A percentile compares a stretch with the other conserved stretches of the same genome.
phyloP scores from a whole-genome alignment of 2,888 invertebrate genomes.

The Nomada goodeniana region DNA sequence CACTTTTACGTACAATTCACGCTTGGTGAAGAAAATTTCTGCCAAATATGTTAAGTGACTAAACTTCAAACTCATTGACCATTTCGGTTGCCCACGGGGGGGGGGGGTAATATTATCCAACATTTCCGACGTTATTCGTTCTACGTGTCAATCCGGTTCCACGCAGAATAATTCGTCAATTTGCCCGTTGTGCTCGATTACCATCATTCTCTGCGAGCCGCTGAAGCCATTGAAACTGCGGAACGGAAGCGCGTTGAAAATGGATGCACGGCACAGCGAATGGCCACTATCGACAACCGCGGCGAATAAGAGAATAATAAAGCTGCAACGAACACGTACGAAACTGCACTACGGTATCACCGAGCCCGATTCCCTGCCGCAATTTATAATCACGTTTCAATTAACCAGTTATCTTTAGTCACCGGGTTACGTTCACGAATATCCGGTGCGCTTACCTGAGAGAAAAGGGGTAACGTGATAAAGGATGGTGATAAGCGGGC shows the following conservation, averaged over 20 bases:
- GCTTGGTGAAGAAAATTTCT: too few relatives aligned
- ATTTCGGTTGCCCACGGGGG: too few relatives aligned
- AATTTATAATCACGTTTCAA: slow-evolving; percentile 46
- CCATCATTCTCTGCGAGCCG: slow-evolving; percentile 2
- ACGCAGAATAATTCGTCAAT: slow-evolving; percentile 13
- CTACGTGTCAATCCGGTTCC: neutral
- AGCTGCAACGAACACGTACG: slow-evolving; percentile 10
- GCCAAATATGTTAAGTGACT: too few relatives aligned
- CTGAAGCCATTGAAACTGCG: slow-evolving; percentile 15
- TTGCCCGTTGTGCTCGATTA: slow-evolving; percentile 19
- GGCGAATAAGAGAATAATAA: slow-evolving; percentile 34
- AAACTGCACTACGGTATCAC: slow-evolving; percentile 19
- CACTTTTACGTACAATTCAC: neutral
- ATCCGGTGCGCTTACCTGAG: slow-evolving; percentile 16
- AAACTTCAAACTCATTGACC: too few relatives aligned
- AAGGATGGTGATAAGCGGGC: slow-evolving; percentile 1
- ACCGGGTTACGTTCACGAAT: slow-evolving; percentile 6
- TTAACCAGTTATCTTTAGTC: slow-evolving; percentile 40
- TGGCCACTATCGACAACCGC: slow-evolving; percentile 5
- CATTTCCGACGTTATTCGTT: neutral
- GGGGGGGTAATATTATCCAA: too few relatives aligned
- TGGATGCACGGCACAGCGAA: slow-evolving; percentile 27
- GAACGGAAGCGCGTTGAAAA: slow-evolving; percentile 39
- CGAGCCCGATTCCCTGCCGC: neutral
- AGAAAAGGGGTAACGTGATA: slow-evolving; percentile 2